Conservation (phyloP, 2,797 vertebrate species). For the Lagocephalus sceleratus region DNA sequence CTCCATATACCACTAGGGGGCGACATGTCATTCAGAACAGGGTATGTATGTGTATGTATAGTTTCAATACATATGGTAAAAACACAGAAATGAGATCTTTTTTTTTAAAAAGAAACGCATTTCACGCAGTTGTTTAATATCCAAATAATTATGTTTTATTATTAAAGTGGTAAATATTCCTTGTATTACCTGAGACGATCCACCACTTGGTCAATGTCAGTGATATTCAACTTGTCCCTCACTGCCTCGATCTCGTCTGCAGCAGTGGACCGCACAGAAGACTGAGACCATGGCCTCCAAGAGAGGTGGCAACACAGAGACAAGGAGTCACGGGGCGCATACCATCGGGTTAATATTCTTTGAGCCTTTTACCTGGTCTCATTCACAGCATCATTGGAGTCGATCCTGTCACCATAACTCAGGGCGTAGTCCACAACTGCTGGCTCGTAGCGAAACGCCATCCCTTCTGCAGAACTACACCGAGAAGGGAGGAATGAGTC, state of each 20-base stretch:
- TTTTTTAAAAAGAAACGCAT: too few species aligned
- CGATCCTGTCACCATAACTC: conserved; percentile 17
- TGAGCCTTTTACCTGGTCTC: conserved; percentile 60
- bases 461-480: conserved; percentile 70
- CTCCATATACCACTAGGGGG: too few species aligned
- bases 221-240: conserved; percentile 76
- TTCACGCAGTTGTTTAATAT: too few species aligned
- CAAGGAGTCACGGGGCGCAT: not conserved
- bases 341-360: not conserved
- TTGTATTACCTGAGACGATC: conserved; percentile 73
- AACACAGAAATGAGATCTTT: too few species aligned
- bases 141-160: not conserved
- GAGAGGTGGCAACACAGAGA: not conserved
- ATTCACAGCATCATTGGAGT: conserved; percentile 13
- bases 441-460: conserved; percentile 73
- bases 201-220: conserved; percentile 76
- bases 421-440: conserved; percentile 79
- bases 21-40: too few species aligned
- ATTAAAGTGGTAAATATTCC: not conserved
- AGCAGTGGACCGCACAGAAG: conserved; percentile 54
- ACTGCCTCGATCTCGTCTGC: conserved; percentile 69
- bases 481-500: conserved; percentile 8
- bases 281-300: conserved; percentile 56
- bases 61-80: too few species aligned
- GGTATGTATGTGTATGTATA: too few species aligned